Evolutionary conservation across 2,113 vertebrate species (phyloP), one percentile per base, ranked within the genome.

Genomic region (Phycodurus eques): DNA sequence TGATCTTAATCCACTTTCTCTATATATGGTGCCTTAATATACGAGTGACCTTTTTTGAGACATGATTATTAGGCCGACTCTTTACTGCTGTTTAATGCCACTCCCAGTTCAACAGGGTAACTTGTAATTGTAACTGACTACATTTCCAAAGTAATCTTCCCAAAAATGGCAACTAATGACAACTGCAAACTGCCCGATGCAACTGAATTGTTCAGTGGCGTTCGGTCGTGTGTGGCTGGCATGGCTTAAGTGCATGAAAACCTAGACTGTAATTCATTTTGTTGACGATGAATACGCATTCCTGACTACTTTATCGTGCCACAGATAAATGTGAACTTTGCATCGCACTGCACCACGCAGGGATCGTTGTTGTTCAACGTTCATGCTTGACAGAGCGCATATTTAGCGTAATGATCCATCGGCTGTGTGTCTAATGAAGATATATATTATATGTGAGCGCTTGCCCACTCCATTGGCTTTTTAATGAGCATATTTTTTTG

Each of bases 361-460:
- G 49, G 20, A 44, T 46, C 31, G 35, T 53, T 82, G 73, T 66
- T 80, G 81, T 79, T 85, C 73, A 79, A 74, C 59, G 74, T 80
- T 81, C 74, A 79, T 60, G 72, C 67, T 69, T 68, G 74, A 73
- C 75, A 63, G 72, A 78, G 63, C 72, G 71, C 81, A 69, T 76
- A 80, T 76, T 88, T 79, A 81, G 84, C 31, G 85, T 87, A 88
- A 88, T 88, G 88, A 89, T 84, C 81, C 86, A 87, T 80, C 19
- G 65, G 57, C 83, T 71, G 65, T 77, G 77, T 80, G 74, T 88
- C 82, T 85, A 86, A 88, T 87, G 82, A 81, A 87, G 74, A 83
- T 81, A 78, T 67, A 72, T 60, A 85, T 85, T 78, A 75, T 76
- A 74, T 67, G 76, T 81, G 80, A 70, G 85, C 59, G 78, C 69